A percentile compares a stretch with the other conserved stretches of the same genome.
phyloP scores from a whole-genome alignment of 1,140 invertebrate genomes.

The Ceratina japonica region DNA sequence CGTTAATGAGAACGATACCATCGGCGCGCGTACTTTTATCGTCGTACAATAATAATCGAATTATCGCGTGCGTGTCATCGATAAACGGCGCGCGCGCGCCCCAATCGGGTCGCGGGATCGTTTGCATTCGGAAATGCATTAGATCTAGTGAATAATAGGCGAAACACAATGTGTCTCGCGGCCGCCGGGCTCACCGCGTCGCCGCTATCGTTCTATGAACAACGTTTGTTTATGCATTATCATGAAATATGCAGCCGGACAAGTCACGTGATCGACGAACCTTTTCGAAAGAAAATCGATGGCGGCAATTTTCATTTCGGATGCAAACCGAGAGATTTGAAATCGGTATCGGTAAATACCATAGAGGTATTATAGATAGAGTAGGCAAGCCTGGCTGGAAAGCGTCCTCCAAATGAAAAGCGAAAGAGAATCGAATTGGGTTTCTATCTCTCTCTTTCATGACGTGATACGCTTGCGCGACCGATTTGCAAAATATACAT shows the following conservation, averaged over 20 bases:
- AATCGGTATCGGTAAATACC: too few species aligned
- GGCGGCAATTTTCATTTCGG: too few species aligned
- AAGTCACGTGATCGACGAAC: background rate
- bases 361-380: too few species aligned
- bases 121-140: constrained; percentile 49
- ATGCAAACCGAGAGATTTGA: too few species aligned
- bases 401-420: too few species aligned
- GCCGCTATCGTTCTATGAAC: constrained; percentile 20
- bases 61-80: constrained; percentile 38
- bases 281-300: background rate
- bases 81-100: constrained; percentile 42
- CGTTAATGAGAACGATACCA: constrained; percentile 46
- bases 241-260: background rate
- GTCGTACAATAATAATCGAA: constrained; percentile 56
- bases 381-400: too few species aligned
- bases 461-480: too few species aligned
- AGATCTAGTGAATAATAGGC: constrained; percentile 50
- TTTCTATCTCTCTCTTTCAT: too few species aligned
- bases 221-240: constrained; percentile 22
- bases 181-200: background rate
- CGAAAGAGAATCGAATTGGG: too few species aligned
- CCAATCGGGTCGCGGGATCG: background rate
- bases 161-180: constrained; percentile 5
- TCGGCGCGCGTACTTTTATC: constrained; percentile 50
- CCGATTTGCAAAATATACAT: too few species aligned